Evolutionary conservation across 23 tunicate genomes (phyloP), one percentile per base, ranked within the genome.

Genomic region (Phallusia fumigata): DNA sequence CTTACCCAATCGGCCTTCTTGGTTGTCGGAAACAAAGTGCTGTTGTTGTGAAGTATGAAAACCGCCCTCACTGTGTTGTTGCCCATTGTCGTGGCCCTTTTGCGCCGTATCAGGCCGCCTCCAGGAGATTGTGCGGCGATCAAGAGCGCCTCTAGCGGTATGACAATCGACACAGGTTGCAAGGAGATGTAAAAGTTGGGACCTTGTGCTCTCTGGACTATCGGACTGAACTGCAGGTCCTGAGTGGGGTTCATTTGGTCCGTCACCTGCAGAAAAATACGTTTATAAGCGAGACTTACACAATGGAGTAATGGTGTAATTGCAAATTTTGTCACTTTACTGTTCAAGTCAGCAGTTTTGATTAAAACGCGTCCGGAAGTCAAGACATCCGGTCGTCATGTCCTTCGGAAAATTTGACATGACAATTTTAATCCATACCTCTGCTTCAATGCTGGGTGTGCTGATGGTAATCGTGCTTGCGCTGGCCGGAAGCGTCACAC

Each of bases 1-100:
- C 84, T 32, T 30, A 82, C 85, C 85, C 65, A 35, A 31, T 65
- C 85, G 19, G 77, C 26, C 13, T n/a, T 33, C 5, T 82, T 30
- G 0, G 31, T 19, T 5, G 51, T 30, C 52, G 88, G 88, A 77
- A 84, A 84, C 28, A 84, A 53, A 26, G 82, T 84, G 76, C 49
- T 33, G 34, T 36, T 64, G 22, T 50, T 52, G 32, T 84, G 76
- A 6, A 84, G 82, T 1, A 77, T 28, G 33, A 84, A 84, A 2
- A 80, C 79, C 8, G 64, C 73, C 35, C 81, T 32, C 0, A 58
- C 53, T 5, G 52, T 76, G 73, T 32, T 49, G 65, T 32, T 36
- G 33, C 35, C 51, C 28, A 21, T 35, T 2, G 21, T 5, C 3
- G 33, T 30, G n/a, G 58, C 64, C 11, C 33, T 36, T 12, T 30